These are phyloP conservation scores for Callitettix versicolor DNA, from an alignment of 1,140 invertebrate genomes.

Conservation along the genomic window DNA sequence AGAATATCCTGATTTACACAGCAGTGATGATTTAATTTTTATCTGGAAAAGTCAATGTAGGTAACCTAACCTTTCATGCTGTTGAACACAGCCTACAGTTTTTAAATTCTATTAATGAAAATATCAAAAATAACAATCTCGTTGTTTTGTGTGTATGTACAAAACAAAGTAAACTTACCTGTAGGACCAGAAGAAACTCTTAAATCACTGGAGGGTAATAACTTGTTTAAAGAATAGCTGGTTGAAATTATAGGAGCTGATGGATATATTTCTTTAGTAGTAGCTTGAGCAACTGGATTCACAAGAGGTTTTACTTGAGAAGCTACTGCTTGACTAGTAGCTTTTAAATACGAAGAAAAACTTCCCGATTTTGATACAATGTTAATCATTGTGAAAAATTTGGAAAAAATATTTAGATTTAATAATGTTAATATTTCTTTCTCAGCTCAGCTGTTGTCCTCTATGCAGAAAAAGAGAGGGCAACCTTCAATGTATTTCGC, in stretches of 20 bases:
- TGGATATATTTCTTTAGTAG: slow-evolving; percentile 31
- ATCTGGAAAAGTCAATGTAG: neutral
- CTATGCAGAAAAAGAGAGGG: neutral
- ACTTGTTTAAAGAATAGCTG: slow-evolving; percentile 35
- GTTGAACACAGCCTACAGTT: no score
- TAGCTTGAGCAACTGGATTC: slow-evolving; percentile 33
- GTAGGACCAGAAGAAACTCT: slow-evolving; percentile 41
- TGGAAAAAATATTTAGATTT: no score
- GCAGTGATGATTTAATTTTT: no score
- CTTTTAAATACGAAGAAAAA: slow-evolving; percentile 46
- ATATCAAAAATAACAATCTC: no score
- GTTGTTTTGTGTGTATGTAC: no score
- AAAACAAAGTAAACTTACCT: slow-evolving; percentile 37
- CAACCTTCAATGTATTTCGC: slow-evolving; percentile 6
- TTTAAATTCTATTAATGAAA: no score
- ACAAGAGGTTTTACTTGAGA: slow-evolving; percentile 39
- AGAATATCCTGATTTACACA: no score
- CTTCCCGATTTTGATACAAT: slow-evolving; percentile 49
- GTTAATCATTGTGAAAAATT: slow-evolving; percentile 40
- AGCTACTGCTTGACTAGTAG: slow-evolving; percentile 43
- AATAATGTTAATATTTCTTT: slow-evolving; percentile 1
- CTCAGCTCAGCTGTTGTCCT: slow-evolving; percentile 1
- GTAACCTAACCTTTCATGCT: no score
- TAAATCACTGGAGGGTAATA: slow-evolving; percentile 40
- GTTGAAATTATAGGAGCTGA: slow-evolving; percentile 18